These are phyloP conservation scores for Calonectris borealis DNA, from an alignment of 2,113 vertebrate species.

Conservation along the genomic window DNA sequence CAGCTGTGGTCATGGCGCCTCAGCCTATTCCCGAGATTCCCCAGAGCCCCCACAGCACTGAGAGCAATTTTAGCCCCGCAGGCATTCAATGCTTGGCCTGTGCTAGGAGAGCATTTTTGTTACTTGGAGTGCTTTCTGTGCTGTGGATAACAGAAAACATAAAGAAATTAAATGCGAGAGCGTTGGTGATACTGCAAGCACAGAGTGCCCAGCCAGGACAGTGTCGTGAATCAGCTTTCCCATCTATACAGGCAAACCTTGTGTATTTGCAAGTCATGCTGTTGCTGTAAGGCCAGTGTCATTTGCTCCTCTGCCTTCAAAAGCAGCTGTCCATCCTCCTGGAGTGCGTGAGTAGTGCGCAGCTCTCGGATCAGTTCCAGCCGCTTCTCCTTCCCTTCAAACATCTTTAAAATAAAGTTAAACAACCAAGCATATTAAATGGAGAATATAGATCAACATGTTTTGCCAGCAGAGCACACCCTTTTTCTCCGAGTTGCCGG, in stretches of 20 bases:
- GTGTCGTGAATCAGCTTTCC: neutral
- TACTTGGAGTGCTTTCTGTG: neutral
- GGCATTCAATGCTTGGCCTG: neutral
- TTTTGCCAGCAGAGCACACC: neutral
- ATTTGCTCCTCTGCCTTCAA: conserved; percentile 75
- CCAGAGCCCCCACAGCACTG: neutral
- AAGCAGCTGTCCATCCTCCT: conserved; percentile 78
- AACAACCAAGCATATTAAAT: neutral
- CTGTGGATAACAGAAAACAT: neutral
- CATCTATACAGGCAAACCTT: conserved; percentile 72
- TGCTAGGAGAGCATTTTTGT: neutral
- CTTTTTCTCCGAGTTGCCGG: neutral
- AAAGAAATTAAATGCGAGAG: neutral
- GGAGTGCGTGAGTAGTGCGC: conserved; percentile 80
- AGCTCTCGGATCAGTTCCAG: conserved; percentile 86
- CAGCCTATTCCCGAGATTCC: neutral
- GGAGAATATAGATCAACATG: neutral
- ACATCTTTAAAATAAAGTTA: conserved; percentile 79
- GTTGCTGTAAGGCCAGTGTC: conserved; percentile 73
- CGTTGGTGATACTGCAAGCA: neutral
- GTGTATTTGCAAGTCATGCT: conserved; percentile 70
- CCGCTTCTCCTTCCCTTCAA: conserved; percentile 84
- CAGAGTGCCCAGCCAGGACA: neutral
- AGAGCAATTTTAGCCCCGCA: neutral
- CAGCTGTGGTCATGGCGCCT: neutral